Conservation (phyloP, 23 tunicate genomes). For the Styela clava region DNA sequence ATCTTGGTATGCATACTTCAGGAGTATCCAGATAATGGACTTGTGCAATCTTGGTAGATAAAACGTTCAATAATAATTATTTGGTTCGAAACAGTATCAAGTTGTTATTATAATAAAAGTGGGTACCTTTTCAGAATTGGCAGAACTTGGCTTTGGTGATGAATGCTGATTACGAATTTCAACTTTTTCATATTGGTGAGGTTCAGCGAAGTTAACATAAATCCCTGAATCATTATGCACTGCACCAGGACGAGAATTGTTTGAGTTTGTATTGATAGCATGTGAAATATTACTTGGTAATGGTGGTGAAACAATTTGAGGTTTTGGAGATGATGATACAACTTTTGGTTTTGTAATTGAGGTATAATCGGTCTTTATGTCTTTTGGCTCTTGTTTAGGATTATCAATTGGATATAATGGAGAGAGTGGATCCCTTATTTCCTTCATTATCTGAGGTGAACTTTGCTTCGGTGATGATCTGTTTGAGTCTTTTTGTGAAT, state of each 20-base stretch:
- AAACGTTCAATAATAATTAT: too few species aligned
- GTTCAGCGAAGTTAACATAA: constrained; percentile 8
- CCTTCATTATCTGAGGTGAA: background rate
- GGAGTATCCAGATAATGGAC: too few species aligned
- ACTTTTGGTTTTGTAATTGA: constrained; percentile 3
- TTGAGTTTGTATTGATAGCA: background rate
- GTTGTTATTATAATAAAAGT: too few species aligned
- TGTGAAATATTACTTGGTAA: background rate
- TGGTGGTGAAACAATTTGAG: background rate
- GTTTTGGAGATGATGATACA: background rate
- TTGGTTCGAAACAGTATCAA: too few species aligned
- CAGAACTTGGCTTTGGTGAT: background rate
- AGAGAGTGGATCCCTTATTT: background rate
- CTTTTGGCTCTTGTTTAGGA: background rate
- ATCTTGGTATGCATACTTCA: too few species aligned
- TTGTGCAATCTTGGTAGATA: too few species aligned
- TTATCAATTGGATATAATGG: background rate
- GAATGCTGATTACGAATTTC: background rate
- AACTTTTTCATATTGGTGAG: background rate
- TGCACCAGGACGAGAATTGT: background rate
- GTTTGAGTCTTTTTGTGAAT: background rate
- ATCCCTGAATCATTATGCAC: constrained; percentile 8
- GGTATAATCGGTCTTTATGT: background rate
- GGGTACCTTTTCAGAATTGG: background rate
- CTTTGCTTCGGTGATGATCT: background rate